Evolutionary conservation across 2,797 vertebrate genomes (phyloP), one percentile per base, ranked within the genome.

Genomic region (Xiphophorus birchmanni): DNA sequence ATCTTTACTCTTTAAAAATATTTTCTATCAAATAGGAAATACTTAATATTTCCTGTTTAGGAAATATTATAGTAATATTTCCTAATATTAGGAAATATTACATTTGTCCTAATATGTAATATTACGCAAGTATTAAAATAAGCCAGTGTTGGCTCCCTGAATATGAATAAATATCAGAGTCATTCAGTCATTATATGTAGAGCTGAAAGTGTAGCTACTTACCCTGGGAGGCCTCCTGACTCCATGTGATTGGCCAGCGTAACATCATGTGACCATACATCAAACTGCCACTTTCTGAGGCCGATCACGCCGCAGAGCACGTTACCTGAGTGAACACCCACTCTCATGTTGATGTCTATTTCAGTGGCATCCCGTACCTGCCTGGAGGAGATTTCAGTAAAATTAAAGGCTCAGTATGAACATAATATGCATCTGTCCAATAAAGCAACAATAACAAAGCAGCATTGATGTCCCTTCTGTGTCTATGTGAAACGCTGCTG

Each of bases 161-260:
- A 78, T 12, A 56, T 48, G 15, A 37, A 60, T 37, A 17, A 52
- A 13, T 32, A 63, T 26, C 11, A 23, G 3, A 7, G 4, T 45
- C 44, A 73, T 48, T 18, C 45, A 72, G 63, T 32, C 32, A 32
- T 32, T 32, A 73, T 73, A 6, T 75, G 60, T 23, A 48, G 23
- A 17, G 9, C 29, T 5, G 63, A 73, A 48, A 48, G 1, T 15
- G 48, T 23, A 23, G 11, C 1, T 54, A 45, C 95, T 93, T 94
- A 99, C 98, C 98, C 98, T 3, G 98, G 98, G 26, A 99, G 95
- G 0, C 98, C 98, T 0, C 98, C 97, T 0, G 98, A 98, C 93
- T 99, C 98, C 98, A 99, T 99, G 87, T 99, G 96, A 96, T 99
- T 99, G 58, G 98, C 98, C 84, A 99, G 90, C 65, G 98, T 99